Evolutionary conservation across 2,113 vertebrate genomes (phyloP).

Genomic region (Aix galericulata): DNA sequence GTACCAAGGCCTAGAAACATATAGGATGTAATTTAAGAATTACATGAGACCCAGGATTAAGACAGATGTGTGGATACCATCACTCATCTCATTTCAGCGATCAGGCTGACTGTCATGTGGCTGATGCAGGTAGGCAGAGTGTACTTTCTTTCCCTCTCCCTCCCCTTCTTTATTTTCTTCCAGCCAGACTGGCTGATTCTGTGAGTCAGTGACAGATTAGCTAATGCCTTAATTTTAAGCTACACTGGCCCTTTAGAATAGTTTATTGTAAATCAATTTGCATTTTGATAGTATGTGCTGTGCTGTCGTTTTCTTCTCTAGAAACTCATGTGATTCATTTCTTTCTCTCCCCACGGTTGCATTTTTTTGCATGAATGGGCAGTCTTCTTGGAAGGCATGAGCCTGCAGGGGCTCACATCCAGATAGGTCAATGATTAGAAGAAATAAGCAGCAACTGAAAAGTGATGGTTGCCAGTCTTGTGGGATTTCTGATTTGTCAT

Average conservation of each 20-base stretch:
- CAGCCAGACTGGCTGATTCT: neutral
- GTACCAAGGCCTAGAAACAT: neutral
- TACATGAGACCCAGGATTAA: neutral
- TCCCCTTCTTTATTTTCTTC: neutral
- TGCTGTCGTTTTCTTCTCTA: neutral
- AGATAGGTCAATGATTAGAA: neutral
- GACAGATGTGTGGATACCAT: accelerated
- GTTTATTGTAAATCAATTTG: neutral
- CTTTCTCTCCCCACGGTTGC: neutral
- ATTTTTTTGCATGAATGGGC: neutral
- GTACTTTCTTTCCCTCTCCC: neutral
- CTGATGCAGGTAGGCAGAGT: neutral
- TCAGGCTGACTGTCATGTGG: neutral
- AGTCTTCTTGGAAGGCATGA: neutral
- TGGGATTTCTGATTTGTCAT: neutral
- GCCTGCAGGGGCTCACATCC: neutral
- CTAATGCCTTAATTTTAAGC: neutral
- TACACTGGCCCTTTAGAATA: neutral
- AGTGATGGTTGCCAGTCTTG: neutral
- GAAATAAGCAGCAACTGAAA: neutral
- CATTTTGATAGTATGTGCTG: neutral
- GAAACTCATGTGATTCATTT: neutral
- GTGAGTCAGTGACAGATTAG: neutral
- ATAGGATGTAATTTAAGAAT: neutral
- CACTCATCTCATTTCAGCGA: neutral